phyloP scores from a whole-genome alignment of 2,888 invertebrate genomes.

The Halictus quadricinctus region DNA sequence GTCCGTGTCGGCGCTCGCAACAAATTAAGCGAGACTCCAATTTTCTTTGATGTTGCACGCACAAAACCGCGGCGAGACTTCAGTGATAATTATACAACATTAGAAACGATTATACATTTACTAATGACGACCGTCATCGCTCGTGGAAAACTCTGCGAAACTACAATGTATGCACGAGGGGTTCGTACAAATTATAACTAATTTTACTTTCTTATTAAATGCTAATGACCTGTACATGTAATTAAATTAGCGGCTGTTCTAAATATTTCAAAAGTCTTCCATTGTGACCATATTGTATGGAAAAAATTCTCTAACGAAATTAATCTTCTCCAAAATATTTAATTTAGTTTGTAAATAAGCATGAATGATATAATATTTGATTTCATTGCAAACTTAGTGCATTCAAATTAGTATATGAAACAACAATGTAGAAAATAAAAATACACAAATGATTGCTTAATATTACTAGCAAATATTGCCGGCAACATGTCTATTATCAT shows the following conservation, averaged over 20 bases:
- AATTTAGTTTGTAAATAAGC: background rate
- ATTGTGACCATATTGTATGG: background rate
- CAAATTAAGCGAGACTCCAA: constrained; percentile 35
- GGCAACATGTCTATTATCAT: background rate
- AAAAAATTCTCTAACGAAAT: background rate
- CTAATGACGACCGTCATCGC: constrained; percentile 22
- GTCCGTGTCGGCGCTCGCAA: constrained; percentile 25
- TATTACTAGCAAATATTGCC: background rate
- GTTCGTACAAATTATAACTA: background rate
- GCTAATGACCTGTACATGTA: background rate
- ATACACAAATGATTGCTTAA: no score
- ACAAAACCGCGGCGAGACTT: constrained; percentile 26
- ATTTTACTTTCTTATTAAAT: background rate
- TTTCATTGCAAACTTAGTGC: background rate
- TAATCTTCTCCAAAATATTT: background rate
- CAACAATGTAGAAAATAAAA: background rate
- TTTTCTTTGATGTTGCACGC: constrained; percentile 59
- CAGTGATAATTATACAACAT: constrained; percentile 39
- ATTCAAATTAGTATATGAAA: background rate
- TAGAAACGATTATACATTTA: constrained; percentile 30
- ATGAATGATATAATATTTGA: background rate
- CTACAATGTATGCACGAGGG: background rate
- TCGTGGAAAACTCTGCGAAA: background rate
- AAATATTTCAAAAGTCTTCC: background rate
- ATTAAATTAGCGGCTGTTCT: background rate